These are phyloP conservation scores for Drosophila cognata DNA, from an alignment of 2,888 invertebrate genomes.

Conservation along the genomic window DNA sequence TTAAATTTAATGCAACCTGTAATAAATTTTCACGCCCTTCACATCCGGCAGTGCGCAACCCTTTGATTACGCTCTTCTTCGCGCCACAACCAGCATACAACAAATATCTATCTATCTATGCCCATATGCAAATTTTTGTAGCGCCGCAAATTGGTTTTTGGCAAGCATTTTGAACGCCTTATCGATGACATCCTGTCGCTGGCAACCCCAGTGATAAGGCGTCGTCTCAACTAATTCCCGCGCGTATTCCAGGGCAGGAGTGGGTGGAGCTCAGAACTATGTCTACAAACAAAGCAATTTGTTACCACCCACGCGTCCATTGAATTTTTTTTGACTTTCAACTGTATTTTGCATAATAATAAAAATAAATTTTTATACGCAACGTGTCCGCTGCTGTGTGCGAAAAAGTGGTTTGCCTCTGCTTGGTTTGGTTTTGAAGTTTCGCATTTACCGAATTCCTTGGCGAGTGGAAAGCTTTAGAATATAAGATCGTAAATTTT, in stretches of 20 bases:
- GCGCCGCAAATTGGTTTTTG: constrained; percentile 67
- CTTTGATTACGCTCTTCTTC: constrained; percentile 60
- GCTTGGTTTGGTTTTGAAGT: constrained; percentile 16
- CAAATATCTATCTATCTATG: constrained; percentile 10
- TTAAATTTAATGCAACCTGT: constrained; percentile 82
- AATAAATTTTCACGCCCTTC: constrained; percentile 75
- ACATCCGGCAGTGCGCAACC: constrained; percentile 73
- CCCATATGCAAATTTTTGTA: constrained; percentile 72
- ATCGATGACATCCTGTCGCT: constrained; percentile 56
- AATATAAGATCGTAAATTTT: neutral
- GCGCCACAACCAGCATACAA: constrained; percentile 3
- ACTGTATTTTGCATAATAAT: constrained; percentile 65
- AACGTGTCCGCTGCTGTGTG: constrained; percentile 63
- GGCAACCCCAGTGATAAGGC: constrained; percentile 46
- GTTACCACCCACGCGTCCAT: constrained; percentile 51
- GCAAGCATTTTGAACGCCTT: constrained; percentile 54
- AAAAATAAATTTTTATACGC: constrained; percentile 80
- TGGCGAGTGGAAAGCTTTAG: neutral
- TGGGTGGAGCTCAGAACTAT: neutral
- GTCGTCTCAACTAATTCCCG: constrained; percentile 66
- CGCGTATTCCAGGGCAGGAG: constrained; percentile 49
- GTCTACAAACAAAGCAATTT: constrained; percentile 73
- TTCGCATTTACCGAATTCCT: neutral
- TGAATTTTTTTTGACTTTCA: constrained; percentile 52
- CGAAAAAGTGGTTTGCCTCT: neutral